A percentile compares a stretch with the other conserved stretches of the same genome.
These are phyloP conservation scores for Psephotus haematonotus DNA, from an alignment of 2,113 vertebrate genomes.

Conservation along the genomic window DNA sequence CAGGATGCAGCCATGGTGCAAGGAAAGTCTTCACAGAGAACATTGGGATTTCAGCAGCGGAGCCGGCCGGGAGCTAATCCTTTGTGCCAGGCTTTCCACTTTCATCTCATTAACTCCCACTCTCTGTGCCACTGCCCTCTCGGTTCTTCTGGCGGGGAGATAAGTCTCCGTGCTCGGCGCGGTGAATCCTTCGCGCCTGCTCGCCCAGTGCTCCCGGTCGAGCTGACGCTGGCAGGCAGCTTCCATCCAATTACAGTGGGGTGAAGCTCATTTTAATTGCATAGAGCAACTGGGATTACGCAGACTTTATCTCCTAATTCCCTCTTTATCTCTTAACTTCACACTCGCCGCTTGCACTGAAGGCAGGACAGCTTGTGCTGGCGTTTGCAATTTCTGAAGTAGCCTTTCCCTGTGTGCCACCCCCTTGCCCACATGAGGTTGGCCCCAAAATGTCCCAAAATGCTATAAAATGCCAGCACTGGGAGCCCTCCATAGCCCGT, in stretches of 20 bases:
- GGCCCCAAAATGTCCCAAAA: background rate
- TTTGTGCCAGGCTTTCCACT: constrained; percentile 58
- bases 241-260: constrained; percentile 66
- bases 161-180: constrained; percentile 9
- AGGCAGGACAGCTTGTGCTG: constrained; percentile 43
- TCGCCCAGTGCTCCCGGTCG: background rate
- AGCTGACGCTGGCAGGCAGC: constrained; percentile 58
- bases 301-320: constrained; percentile 73
- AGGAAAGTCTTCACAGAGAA: constrained; percentile 26
- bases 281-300: constrained; percentile 70
- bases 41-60: background rate
- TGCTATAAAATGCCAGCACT: background rate
- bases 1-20: background rate
- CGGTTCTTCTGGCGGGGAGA: constrained; percentile 25
- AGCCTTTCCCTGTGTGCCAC: background rate
- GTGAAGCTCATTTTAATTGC: constrained; percentile 76
- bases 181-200: background rate
- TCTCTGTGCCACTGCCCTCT: constrained; percentile 44
- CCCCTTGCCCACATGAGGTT: background rate
- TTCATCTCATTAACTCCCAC: constrained; percentile 58
- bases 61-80: constrained; percentile 36
- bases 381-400: constrained; percentile 25
- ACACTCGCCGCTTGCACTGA: constrained; percentile 52
- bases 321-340: constrained; percentile 75
- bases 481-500: accelerated